Conservation (phyloP, 2,113 vertebrate species). For the Prinia subflava region DNA sequence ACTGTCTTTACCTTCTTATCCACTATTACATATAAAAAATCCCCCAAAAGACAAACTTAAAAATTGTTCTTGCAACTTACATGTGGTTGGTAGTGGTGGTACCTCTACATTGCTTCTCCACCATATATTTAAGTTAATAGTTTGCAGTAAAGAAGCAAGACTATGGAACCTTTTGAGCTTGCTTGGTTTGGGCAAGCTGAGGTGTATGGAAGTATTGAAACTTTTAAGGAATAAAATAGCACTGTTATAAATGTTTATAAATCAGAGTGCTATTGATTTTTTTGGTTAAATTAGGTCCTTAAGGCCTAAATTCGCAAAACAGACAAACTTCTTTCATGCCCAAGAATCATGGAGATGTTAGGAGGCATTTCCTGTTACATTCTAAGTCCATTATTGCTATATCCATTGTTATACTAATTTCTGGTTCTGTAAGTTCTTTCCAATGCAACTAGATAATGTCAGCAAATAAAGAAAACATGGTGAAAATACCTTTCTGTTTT, state of each 20-base stretch:
- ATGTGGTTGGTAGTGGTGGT: accelerated
- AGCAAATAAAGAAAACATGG: background rate
- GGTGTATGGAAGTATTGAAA: accelerated
- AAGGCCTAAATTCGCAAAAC: background rate
- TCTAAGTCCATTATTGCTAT: background rate
- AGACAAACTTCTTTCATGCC: background rate
- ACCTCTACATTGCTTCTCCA: background rate
- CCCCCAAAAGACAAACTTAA: background rate
- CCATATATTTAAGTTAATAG: background rate
- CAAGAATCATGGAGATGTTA: background rate
- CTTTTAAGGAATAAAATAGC: background rate
- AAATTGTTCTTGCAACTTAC: background rate
- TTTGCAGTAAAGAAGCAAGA: background rate
- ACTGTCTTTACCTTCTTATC: background rate
- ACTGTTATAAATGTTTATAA: too few relatives aligned
- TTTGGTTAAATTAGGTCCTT: background rate
- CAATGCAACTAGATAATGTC: background rate
- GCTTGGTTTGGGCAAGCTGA: background rate
- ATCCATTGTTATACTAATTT: background rate
- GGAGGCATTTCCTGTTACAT: background rate
- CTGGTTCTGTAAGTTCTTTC: background rate
- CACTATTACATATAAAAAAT: background rate
- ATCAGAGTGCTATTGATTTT: background rate
- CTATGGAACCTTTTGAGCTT: background rate
- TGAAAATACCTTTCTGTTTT: constrained; percentile 13